Evolutionary conservation across 30 jellyfish, hydroid and myxozoan genomes (phyloP).

Genomic region (Calvadosia cruxmelitensis): DNA sequence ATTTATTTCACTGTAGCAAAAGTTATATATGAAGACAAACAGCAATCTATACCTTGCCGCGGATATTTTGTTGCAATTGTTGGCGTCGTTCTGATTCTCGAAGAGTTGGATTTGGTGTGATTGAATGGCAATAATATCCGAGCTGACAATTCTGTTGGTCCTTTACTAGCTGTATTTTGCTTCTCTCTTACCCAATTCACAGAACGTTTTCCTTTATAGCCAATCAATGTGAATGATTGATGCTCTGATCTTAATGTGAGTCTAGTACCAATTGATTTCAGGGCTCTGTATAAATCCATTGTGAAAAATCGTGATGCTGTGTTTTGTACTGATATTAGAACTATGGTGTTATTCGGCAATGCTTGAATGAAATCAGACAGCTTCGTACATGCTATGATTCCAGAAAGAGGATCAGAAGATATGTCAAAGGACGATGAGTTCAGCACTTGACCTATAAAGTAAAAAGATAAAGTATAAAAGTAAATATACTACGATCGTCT

Average conservation of each 20-base stretch:
- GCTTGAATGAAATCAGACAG: not conserved
- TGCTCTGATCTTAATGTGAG: not conserved
- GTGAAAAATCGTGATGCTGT: not conserved
- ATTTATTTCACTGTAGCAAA: too few relatives aligned
- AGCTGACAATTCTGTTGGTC: not conserved
- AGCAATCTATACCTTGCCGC: too few relatives aligned
- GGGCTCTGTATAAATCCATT: not conserved
- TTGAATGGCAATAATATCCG: not conserved
- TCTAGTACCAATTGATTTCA: not conserved
- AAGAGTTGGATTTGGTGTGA: not conserved
- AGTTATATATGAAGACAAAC: too few relatives aligned
- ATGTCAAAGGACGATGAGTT: not conserved
- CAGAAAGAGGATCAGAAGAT: not conserved
- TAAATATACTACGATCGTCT: too few relatives aligned
- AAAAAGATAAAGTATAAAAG: not conserved
- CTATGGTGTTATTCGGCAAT: not conserved
- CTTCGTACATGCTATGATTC: not conserved
- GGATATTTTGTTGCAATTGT: too few relatives aligned
- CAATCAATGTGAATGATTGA: not conserved
- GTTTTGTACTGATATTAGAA: not conserved
- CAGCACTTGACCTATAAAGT: not conserved
- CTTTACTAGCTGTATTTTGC: not conserved
- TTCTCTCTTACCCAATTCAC: not conserved
- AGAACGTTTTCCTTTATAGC: not conserved
- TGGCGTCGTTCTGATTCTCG: not conserved